Base-by-base conservation (phyloP, 2,888 invertebrate genomes). In the Tineola bisselliella region DNA sequence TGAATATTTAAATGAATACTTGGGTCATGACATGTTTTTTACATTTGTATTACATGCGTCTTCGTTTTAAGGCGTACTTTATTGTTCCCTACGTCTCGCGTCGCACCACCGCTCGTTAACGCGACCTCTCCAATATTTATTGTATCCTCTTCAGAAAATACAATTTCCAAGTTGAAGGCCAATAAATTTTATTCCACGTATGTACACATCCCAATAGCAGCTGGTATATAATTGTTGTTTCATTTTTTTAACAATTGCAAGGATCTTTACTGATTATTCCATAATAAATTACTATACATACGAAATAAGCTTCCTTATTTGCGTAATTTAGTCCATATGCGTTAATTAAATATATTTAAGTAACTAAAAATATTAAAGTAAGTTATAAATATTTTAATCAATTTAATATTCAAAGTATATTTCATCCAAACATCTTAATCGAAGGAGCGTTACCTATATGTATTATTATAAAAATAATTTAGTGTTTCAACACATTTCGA, bases 121-220 rank as follows among this genome's bases (percentile, higher is more conserved):
- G 80, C 83, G 81, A 83, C 83, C 82, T 84, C 81, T 81, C 69
- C 75, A 71, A 81, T 81, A 83, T 84, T 84, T 84, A 84, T 84
- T 78, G 80, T 84, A 83, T 84, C 84, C 84, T 83, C 80, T 77
- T 75, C 77, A 81, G 76, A 81, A 83, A 79, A 82, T 79, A 83
- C 81, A 82, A 82, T 84, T 81, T 83, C 81, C 82, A 82, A 79
- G 73, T 79, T 73, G 72, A 77, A 76, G 73, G 70, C 72, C 69
- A 74, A 81, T 81, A 80, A 77, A 80, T 81, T 77, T 74, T 66
- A 73, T 71, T 65, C 68, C 69, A 70, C 72, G 72, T 73, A 76
- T 73, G 73, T 72, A 73, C 67, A 67, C 64, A 54, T 48, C 48
- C 48, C 17, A n/a, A 17, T 17, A 17, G 48, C 48, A 48, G 48